These are phyloP conservation scores for Nowickia ferox DNA, from an alignment of 2,888 invertebrate genomes.

Conservation along the genomic window DNA sequence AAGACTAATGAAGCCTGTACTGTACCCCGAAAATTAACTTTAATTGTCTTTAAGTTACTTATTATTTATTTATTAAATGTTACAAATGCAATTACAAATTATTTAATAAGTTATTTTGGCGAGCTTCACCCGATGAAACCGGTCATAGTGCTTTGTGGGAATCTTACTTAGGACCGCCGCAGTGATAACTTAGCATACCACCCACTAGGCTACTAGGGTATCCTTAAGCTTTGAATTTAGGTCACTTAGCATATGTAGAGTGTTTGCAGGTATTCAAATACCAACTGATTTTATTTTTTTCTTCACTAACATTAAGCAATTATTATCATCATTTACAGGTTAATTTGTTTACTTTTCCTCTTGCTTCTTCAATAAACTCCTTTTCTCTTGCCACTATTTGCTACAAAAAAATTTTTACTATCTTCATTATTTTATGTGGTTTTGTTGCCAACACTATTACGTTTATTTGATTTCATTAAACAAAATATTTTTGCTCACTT, in stretches of 20 bases:
- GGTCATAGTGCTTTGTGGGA: too few relatives aligned
- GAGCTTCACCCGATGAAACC: too few relatives aligned
- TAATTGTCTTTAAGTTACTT: too few relatives aligned
- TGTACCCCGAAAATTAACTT: too few relatives aligned
- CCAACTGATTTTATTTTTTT: background rate
- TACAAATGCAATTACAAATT: too few relatives aligned
- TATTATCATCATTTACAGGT: slow-evolving; percentile 41
- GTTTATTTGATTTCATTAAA: slow-evolving; percentile 66
- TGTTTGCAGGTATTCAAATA: background rate
- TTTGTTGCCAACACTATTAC: slow-evolving; percentile 49
- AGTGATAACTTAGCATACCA: too few relatives aligned
- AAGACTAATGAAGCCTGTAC: too few relatives aligned
- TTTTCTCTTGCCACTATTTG: background rate
- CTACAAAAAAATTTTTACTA: background rate
- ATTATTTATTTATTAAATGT: too few relatives aligned
- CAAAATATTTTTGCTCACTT: slow-evolving; percentile 3
- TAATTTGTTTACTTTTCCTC: slow-evolving; percentile 1
- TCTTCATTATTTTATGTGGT: slow-evolving; percentile 48
- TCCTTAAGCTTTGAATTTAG: too few relatives aligned
- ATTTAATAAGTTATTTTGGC: too few relatives aligned
- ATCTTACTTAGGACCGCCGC: too few relatives aligned
- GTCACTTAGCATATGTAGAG: background rate
- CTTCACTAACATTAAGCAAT: background rate
- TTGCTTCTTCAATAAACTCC: slow-evolving; percentile 9
- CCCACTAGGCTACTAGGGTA: too few relatives aligned